Evolutionary conservation across 2,888 invertebrate genomes (phyloP).

Genomic region (Protodeltote pygarga): DNA sequence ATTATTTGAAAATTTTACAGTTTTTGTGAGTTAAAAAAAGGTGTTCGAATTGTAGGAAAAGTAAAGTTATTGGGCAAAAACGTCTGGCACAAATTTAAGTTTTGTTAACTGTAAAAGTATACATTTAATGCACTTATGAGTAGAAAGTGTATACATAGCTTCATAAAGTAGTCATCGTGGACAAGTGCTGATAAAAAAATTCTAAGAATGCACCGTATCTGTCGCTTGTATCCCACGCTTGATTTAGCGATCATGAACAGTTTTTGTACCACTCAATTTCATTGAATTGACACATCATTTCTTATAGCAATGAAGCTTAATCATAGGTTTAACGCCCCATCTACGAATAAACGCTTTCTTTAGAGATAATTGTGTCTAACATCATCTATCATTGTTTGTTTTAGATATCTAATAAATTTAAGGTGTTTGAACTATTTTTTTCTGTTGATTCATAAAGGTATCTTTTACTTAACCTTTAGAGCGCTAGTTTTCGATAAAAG

Average conservation of each 20-base stretch:
- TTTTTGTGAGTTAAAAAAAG: no score
- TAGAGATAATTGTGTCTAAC: background rate
- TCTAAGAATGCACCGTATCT: constrained; percentile 34
- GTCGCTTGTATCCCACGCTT: constrained; percentile 36
- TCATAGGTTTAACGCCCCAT: constrained; percentile 17
- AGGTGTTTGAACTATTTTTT: background rate
- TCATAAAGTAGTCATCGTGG: constrained; percentile 7
- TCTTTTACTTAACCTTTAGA: no score
- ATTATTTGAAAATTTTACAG: no score
- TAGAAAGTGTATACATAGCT: constrained; percentile 3
- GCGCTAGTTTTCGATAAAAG: no score
- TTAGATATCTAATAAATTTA: no score
- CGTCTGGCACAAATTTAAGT: no score
- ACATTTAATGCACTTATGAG: constrained; percentile 11
- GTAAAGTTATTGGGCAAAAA: no score
- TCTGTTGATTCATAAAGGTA: background rate
- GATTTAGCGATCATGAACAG: constrained; percentile 25
- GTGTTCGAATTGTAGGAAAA: no score
- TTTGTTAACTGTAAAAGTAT: no score
- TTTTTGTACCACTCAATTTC: constrained; percentile 25
- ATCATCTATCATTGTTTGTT: background rate
- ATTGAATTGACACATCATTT: constrained; percentile 28
- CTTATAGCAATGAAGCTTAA: constrained; percentile 1
- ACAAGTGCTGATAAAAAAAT: constrained; percentile 14
- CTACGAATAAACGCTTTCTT: background rate